These are phyloP conservation scores for Falco biarmicus DNA, from an alignment of 2,797 vertebrate species.

Conservation along the genomic window DNA sequence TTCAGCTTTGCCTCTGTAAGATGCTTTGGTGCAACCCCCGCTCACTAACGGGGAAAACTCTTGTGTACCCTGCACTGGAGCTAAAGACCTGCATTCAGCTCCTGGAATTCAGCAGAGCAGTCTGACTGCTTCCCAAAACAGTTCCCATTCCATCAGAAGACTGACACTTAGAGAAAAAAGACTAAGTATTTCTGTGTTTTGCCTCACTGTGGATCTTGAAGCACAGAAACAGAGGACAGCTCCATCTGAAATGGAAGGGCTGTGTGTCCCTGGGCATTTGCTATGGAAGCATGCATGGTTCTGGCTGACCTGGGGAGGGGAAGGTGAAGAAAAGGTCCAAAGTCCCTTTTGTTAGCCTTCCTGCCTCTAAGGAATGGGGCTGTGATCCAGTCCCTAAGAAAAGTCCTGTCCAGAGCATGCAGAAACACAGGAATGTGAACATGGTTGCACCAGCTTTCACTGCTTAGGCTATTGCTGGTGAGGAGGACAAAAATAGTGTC, in stretches of 20 bases:
- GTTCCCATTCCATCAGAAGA: background rate
- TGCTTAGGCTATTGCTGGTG: background rate
- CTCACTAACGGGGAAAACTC: background rate
- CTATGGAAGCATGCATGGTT: fast-evolving
- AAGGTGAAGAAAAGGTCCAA: background rate
- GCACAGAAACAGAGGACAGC: background rate
- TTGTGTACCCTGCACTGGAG: background rate
- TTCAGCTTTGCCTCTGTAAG: background rate
- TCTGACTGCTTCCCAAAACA: background rate
- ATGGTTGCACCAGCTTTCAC: background rate
- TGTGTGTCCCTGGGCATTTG: background rate
- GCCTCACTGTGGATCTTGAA: background rate
- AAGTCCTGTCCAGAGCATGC: background rate
- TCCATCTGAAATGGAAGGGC: background rate
- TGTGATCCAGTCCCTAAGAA: background rate
- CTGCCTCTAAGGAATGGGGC: background rate
- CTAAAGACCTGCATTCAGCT: background rate
- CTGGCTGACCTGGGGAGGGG: background rate
- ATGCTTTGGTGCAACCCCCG: background rate
- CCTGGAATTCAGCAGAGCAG: background rate
- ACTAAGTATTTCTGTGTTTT: background rate
- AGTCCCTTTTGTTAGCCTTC: background rate
- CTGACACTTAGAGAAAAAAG: background rate
- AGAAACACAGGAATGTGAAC: background rate
- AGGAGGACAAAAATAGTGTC: background rate